Conservation (phyloP, 1,140 invertebrate species). For the Plectrocnemia conspersa region DNA sequence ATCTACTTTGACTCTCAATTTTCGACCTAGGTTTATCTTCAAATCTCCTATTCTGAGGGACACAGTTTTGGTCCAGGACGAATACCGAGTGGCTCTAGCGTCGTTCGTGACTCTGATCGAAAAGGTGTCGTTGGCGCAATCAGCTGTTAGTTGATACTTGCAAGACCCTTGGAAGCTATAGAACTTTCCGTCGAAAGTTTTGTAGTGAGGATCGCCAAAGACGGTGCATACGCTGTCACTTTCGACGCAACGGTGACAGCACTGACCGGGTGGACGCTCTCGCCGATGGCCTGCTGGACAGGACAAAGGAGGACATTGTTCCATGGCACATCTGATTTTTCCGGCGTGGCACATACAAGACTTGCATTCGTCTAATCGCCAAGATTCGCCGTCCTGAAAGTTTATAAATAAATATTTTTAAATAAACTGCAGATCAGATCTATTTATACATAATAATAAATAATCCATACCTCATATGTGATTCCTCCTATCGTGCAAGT, state of each 20-base stretch:
- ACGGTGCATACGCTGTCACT: slow-evolving; percentile 87
- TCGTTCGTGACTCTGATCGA: slow-evolving; percentile 87
- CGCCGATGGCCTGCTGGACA: slow-evolving; percentile 71
- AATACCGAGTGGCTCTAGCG: slow-evolving; percentile 67
- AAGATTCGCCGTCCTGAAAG: slow-evolving; percentile 79
- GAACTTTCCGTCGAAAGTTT: slow-evolving; percentile 88
- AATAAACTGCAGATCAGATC: not conserved
- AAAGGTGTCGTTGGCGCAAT: slow-evolving; percentile 75
- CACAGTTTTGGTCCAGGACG: slow-evolving; percentile 84
- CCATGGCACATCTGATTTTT: slow-evolving; percentile 72
- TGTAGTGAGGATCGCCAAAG: slow-evolving; percentile 90
- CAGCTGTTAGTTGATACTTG: slow-evolving; percentile 80
- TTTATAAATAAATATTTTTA: slow-evolving; percentile 2
- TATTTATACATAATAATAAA: not conserved
- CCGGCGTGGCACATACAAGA: slow-evolving; percentile 77
- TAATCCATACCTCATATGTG: slow-evolving; percentile 58
- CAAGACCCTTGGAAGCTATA: slow-evolving; percentile 89
- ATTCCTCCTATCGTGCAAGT: slow-evolving; percentile 61
- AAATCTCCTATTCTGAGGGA: slow-evolving; percentile 67
- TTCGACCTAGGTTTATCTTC: slow-evolving; percentile 84
- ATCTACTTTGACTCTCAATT: slow-evolving; percentile 80
- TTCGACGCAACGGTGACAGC: slow-evolving; percentile 82
- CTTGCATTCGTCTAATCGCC: slow-evolving; percentile 81
- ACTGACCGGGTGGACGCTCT: slow-evolving; percentile 68
- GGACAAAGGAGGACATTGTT: slow-evolving; percentile 62